phyloP scores from a whole-genome alignment of 2,888 invertebrate species.

The Leucozona laternaria region DNA sequence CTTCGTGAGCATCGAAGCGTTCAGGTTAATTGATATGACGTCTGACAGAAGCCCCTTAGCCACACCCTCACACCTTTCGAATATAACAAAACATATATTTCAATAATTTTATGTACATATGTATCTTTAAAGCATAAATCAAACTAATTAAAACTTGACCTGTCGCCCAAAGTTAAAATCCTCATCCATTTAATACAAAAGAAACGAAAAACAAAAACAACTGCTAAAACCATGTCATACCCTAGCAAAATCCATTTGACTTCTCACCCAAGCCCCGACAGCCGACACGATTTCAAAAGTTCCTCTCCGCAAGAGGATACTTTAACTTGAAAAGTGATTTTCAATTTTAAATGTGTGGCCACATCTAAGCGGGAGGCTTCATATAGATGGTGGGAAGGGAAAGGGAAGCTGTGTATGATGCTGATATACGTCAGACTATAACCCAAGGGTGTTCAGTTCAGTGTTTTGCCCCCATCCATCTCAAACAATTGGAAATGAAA shows the following conservation, averaged over 20 bases:
- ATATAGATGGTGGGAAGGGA: neutral
- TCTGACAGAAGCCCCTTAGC: neutral
- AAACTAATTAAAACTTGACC: conserved; percentile 16
- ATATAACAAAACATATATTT: neutral
- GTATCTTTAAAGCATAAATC: conserved; percentile 3
- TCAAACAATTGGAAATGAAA: conserved; percentile 69
- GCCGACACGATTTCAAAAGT: conserved; percentile 23
- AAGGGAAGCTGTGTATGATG: neutral
- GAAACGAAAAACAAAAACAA: neutral
- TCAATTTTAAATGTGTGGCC: conserved; percentile 68
- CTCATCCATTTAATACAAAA: conserved; percentile 9
- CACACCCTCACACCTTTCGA: no score
- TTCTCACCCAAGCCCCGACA: neutral
- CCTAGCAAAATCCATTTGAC: conserved; percentile 19
- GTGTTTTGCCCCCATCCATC: conserved; percentile 14
- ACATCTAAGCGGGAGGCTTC: conserved; percentile 43
- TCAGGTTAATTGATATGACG: neutral
- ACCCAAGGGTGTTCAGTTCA: conserved; percentile 3
- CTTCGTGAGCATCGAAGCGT: neutral
- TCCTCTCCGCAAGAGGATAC: conserved; percentile 14
- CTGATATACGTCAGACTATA: conserved; percentile 1
- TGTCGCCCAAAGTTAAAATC: neutral
- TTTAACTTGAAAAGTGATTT: conserved; percentile 51
- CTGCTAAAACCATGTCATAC: conserved; percentile 31
- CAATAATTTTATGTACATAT: neutral